Evolutionary conservation across 2,113 vertebrate genomes (phyloP), one percentile per base, ranked within the genome.

Genomic region (Gavia stellata): DNA sequence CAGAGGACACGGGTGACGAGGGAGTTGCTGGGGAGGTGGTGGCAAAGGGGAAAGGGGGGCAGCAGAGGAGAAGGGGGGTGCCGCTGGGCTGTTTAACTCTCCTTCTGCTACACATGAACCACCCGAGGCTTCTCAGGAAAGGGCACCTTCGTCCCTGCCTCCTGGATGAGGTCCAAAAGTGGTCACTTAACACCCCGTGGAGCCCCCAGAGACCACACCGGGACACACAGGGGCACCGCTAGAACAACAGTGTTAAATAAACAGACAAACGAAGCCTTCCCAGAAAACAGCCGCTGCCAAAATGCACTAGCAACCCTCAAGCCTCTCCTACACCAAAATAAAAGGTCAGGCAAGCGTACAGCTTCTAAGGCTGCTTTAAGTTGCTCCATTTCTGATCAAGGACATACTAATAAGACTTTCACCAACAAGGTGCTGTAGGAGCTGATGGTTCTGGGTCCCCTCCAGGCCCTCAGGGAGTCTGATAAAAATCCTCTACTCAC

Each of bases 191-290:
- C 74, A 86, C 23, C 25, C 86, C 71, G 28, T 0, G 0, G 49
- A 20, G 58, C 58, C 86, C 92, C 82, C 58, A 47, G 86, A 67
- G 79, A 72, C 71, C 26, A 31, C 0, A 1, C 34, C 0, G 2
- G 56, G 89, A 81, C 79, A 79, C 0, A 0, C 38, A 86, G 74
- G 88, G 79, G 79, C 91, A 90, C 80, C 42, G 47, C 40, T 47
- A 86, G 58, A 90, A 80, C 26, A 67, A 77, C 13, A 26, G 80
- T 89, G 93, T 92, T 95, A 95, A 95, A 75, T 14, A 96, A 96
- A 95, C 75, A 93, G 81, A 56, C 55, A 96, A 86, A 72, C 0
- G 0, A 75, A 95, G 71, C 86, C 93, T 92, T 88, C 83, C 71
- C 67, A 92, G 83, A 5, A 25, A 96, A 68, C 79, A 91, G 79